A percentile compares a stretch with the other conserved stretches of the same genome.
phyloP scores from a whole-genome alignment of 2,113 vertebrate genomes.

The Rhinolophus ferrumequinum region DNA sequence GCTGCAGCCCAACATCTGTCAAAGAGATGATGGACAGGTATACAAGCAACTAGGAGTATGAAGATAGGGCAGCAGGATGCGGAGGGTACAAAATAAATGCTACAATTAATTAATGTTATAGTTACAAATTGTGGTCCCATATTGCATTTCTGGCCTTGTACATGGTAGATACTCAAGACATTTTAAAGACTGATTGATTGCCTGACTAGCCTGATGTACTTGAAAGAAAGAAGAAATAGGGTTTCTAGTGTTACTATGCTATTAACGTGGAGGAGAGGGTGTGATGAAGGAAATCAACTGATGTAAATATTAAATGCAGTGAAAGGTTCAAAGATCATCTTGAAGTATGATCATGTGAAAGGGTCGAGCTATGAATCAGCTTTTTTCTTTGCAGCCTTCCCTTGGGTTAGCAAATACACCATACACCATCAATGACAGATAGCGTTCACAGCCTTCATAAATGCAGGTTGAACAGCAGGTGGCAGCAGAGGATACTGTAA shows the following conservation, averaged over 20 bases:
- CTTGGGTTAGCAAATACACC: neutral
- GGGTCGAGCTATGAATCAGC: neutral
- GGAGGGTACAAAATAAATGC: neutral
- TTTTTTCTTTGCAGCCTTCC: too few species aligned
- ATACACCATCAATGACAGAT: rapidly evolving
- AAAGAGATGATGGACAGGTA: neutral
- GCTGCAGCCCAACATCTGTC: too few species aligned
- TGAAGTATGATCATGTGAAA: neutral
- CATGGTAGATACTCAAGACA: neutral
- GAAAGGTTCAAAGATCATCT: neutral
- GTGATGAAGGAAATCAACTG: neutral
- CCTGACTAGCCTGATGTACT: neutral
- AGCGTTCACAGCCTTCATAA: neutral
- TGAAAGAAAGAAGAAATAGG: neutral
- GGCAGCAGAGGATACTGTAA: slow-evolving; percentile 76
- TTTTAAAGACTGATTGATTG: neutral
- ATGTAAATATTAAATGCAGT: neutral
- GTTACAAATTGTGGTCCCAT: neutral
- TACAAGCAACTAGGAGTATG: rapidly evolving
- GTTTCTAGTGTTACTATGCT: neutral
- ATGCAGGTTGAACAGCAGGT: slow-evolving; percentile 60
- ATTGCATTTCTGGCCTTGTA: neutral
- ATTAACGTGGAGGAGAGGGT: neutral
- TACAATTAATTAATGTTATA: neutral
- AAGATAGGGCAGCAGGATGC: neutral